Base-by-base conservation (phyloP, 2,888 invertebrate species). In the Sialis lutaria region DNA sequence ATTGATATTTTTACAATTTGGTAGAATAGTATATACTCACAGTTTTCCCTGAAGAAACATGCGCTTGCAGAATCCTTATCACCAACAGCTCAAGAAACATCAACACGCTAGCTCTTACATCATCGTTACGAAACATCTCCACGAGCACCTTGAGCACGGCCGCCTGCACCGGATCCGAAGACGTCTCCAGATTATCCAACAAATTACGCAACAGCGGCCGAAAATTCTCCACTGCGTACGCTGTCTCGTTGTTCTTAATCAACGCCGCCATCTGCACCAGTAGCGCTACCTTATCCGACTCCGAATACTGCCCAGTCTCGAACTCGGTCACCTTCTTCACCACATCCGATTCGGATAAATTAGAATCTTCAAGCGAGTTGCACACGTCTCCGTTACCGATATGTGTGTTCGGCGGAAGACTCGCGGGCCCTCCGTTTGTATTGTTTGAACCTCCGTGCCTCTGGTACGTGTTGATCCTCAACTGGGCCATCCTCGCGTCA, bases 71-170 rank as follows among this genome's bases (percentile, higher is more conserved):
- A 9, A 96, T 84, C 65, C 87, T 84, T 45, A 96, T 69, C 47
- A 92, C 78, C 37, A 95, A 82, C 47, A 96, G 73, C 69, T 97
- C 96, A 48, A 89, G 82, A 69, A 88, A 96, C 58, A 82, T 82
- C 53, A 80, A 75, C 77, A 95, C 93, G 55, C 81, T 79, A 49
- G 79, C 72, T 40, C 85, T 70, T 55, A 89, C 75, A 60, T 81
- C 77, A 35, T 78, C 73, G 47, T 84, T 78, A 52, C 86, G 78
- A 56, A 93, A 76, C 60, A 96, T 79, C 68, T 91, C 91, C 50
- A 85, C 76, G 40, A 95, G 70, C 13, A 86, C 85, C 57, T 82
- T 78, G 45, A 92, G 73, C 0, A 88, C 85, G 50, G 82, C 75
- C 1, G 81, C 77, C 42, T 88, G 77, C 5, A 84, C 79, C 33